These are phyloP conservation scores for Micropoecilia bifurca DNA, from an alignment of 2,797 vertebrate genomes.

Conservation along the genomic window DNA sequence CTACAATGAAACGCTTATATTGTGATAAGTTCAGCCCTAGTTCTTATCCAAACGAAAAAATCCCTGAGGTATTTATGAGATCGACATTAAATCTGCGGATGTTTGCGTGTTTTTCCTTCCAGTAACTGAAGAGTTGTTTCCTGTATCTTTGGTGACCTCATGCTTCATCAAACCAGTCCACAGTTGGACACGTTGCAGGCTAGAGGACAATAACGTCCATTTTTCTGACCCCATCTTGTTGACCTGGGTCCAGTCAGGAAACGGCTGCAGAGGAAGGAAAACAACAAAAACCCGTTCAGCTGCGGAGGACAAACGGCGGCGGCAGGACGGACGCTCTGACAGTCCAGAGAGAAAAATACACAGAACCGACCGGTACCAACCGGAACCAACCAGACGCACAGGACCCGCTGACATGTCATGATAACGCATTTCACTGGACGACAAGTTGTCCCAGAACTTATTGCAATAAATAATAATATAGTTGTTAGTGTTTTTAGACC, in stretches of 20 bases:
- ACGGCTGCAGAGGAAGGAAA: conserved; percentile 68
- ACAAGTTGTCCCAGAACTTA: no score
- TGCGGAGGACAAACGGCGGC: not conserved
- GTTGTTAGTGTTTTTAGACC: no score
- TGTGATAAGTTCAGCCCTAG: no score
- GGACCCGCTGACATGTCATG: no score
- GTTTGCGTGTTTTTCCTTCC: not conserved
- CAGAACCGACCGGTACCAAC: no score
- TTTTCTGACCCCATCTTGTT: not conserved
- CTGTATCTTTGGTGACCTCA: not conserved
- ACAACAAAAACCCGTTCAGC: conserved; percentile 52
- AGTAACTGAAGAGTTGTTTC: not conserved
- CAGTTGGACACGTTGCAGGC: not conserved
- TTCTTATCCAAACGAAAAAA: not conserved
- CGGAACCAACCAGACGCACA: no score
- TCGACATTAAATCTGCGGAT: not conserved
- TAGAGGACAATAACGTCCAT: not conserved
- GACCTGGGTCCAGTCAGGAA: conserved; percentile 45
- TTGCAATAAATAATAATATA: no score
- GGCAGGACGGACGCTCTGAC: no score
- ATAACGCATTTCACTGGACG: no score
- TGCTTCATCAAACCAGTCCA: not conserved
- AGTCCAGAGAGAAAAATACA: no score
- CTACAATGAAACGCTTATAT: no score
- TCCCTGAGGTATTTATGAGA: not conserved